Base-by-base conservation (phyloP, 2,888 invertebrate species). In the Macrosiphum euphorbiae region DNA sequence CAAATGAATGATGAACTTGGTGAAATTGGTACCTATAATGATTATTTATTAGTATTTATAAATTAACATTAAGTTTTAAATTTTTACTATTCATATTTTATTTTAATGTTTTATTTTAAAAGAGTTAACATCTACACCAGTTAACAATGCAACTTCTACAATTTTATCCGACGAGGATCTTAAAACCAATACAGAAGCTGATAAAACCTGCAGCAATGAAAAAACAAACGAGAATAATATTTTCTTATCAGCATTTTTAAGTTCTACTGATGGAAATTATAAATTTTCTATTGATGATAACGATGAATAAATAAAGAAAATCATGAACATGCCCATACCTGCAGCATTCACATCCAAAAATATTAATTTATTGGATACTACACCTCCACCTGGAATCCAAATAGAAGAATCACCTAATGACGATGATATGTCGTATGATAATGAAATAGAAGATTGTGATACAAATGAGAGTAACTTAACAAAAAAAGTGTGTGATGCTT, bases 281-380 rank as follows among this genome's bases (percentile, higher is more conserved):
- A n/a, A 67, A n/a, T 67, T 67, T 67, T n/a, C 67, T 67, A 67
- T 67, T 67, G 67, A 67, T 67, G 67, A 67, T 67, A n/a, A n/a
- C n/a, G 67, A 67, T 55, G 55, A 55, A 20, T 20, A 55, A 67
- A 11, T 67, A n/a, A n/a, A n/a, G n/a, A 28, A n/a, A 0, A 67
- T 67, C 67, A 67, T 67, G n/a, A 67, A 67, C 67, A 67, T n/a
- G n/a, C 10, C 67, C 11, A 67, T 67, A 67, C 67, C 67, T 67
- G 67, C 8, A 67, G 4, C 26, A 67, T n/a, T n/a, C n/a, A 67
- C 67, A 67, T 67, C 67, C 11, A 67, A 67, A 67, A n/a, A 67
- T n/a, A 67, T 10, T 11, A 10, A 67, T 67, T 67, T 67, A 55
- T 55, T 55, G 20, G 55, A 55, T 55, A 55, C 20, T 55, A 55